Evolutionary conservation across 2,113 vertebrate genomes (phyloP).

Genomic region (Gymnorhina tibicen): DNA sequence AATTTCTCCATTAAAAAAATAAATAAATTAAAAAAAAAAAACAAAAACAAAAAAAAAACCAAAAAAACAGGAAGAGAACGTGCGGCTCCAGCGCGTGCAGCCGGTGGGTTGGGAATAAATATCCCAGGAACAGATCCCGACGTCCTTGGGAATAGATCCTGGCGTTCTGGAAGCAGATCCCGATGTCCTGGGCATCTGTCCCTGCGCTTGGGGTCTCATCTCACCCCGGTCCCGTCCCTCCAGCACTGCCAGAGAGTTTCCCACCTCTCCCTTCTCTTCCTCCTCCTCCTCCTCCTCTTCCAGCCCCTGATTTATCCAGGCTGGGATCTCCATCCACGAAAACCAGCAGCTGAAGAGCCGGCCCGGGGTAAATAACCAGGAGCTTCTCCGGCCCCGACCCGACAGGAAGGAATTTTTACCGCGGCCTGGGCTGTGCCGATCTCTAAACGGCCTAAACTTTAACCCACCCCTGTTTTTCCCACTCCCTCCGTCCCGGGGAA

Average conservation of each 20-base stretch:
- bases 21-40: no score
- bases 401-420: neutral
- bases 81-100: fast-evolving
- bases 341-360: neutral
- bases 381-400: neutral
- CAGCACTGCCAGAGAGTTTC: fast-evolving
- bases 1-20: neutral
- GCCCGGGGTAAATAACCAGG: neutral
- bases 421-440: neutral
- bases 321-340: neutral
- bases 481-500: neutral
- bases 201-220: fast-evolving
- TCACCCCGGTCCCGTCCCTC: neutral
- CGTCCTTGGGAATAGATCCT: neutral
- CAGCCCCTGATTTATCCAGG: neutral
- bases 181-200: fast-evolving
- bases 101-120: neutral
- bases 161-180: neutral
- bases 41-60: no score
- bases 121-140: neutral
- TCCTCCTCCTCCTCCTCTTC: neutral
- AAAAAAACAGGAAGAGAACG: fast-evolving
- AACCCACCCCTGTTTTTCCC: neutral
- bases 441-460: neutral
- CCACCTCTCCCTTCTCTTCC: neutral